These are phyloP conservation scores for Sander lucioperca DNA, from an alignment of 2,113 vertebrate genomes.

Conservation along the genomic window DNA sequence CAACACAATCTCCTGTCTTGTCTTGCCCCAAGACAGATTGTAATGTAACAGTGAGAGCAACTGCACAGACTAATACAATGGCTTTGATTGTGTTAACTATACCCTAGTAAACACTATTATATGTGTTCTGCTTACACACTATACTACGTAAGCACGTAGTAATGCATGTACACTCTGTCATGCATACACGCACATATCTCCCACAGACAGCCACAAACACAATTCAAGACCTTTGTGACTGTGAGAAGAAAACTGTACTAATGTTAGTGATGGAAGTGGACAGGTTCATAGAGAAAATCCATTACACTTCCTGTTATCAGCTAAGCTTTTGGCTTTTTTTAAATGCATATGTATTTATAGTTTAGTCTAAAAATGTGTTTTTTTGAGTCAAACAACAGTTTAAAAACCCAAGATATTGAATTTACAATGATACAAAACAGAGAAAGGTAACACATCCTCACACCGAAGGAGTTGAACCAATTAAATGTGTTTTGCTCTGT, in stretches of 20 bases:
- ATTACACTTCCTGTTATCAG: not conserved
- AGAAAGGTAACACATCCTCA: not conserved
- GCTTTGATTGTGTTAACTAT: constrained; percentile 12
- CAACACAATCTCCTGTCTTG: not conserved
- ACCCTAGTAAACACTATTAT: constrained; percentile 1
- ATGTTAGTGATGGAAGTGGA: not conserved
- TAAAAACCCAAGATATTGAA: not conserved
- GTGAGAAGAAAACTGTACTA: not conserved
- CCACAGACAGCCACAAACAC: not conserved
- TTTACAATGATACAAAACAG: not conserved
- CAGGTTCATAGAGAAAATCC: not conserved
- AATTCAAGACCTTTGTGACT: not conserved
- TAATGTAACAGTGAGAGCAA: constrained; percentile 2
- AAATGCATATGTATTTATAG: not conserved
- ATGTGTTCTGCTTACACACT: not conserved
- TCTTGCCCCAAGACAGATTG: not conserved
- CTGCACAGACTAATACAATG: not conserved
- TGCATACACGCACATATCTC: not conserved
- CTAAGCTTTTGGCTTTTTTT: not conserved
- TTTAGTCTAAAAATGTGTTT: not conserved
- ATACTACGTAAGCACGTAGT: not conserved
- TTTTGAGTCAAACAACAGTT: not conserved
- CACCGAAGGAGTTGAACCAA: not conserved
- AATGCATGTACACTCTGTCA: not conserved
- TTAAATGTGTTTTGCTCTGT: not conserved